These are phyloP conservation scores for Spodoptera picta DNA, from an alignment of 2,888 invertebrate genomes.

Conservation along the genomic window DNA sequence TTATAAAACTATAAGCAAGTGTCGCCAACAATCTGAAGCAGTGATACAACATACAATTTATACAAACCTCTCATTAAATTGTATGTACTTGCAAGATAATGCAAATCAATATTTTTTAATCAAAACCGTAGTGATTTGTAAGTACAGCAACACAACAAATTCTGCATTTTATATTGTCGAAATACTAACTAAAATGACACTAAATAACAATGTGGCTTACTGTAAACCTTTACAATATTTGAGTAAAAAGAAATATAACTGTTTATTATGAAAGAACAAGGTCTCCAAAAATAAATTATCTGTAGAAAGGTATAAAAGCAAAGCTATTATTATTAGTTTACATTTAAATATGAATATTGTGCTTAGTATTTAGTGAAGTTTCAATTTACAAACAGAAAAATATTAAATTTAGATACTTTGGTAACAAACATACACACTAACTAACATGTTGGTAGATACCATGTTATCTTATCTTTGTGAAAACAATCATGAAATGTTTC, in stretches of 20 bases:
- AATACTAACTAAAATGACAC: slow-evolving; percentile 9
- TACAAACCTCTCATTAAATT: no score
- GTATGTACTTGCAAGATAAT: no score
- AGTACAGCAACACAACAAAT: slow-evolving; percentile 19
- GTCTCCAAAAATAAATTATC: slow-evolving; percentile 49
- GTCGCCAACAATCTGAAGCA: slow-evolving; percentile 21
- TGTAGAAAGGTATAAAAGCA: slow-evolving; percentile 40
- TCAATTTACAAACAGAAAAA: slow-evolving; percentile 23
- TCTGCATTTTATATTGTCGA: slow-evolving; percentile 8
- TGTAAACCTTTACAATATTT: slow-evolving; percentile 28
- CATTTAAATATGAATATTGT: slow-evolving; percentile 42
- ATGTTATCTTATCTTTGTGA: slow-evolving; percentile 56
- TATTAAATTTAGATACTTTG: slow-evolving; percentile 55
- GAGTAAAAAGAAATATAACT: slow-evolving; percentile 37
- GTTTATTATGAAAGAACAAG: slow-evolving; percentile 42
- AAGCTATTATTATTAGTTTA: slow-evolving; percentile 30
- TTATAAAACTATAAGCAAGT: slow-evolving; percentile 22
- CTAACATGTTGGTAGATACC: slow-evolving; percentile 58
- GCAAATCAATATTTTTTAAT: not conserved
- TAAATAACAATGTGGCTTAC: slow-evolving; percentile 16
- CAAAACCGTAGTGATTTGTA: slow-evolving; percentile 21
- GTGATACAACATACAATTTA: slow-evolving; percentile 19
- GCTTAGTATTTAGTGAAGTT: slow-evolving; percentile 36
- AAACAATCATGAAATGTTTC: slow-evolving; percentile 50
- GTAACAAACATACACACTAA: slow-evolving; percentile 60